A percentile compares a stretch with the other conserved stretches of the same genome.
phyloP scores from a whole-genome alignment of 2,888 invertebrate genomes.

The Torymus tubicola region DNA sequence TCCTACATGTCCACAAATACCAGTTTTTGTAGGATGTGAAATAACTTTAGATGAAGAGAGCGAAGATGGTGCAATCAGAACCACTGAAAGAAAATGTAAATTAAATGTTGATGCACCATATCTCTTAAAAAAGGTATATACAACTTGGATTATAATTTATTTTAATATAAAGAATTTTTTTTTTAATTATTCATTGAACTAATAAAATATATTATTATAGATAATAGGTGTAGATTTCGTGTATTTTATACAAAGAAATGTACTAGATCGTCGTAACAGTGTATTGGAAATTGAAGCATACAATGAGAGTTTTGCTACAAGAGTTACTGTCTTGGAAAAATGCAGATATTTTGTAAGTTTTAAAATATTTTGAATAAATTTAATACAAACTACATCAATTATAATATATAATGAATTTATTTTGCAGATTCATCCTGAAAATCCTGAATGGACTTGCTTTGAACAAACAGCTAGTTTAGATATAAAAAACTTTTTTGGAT shows the following conservation, averaged over 20 bases:
- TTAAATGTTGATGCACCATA: slow-evolving; percentile 96
- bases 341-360: slow-evolving; percentile 90
- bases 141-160: slow-evolving; percentile 19
- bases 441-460: slow-evolving; percentile 96
- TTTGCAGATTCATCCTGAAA: slow-evolving; percentile 92
- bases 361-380: neutral
- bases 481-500: slow-evolving; percentile 96
- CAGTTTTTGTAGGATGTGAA: slow-evolving; percentile 93
- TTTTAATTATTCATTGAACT: neutral
- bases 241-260: slow-evolving; percentile 93
- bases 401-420: too few species aligned
- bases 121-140: slow-evolving; percentile 89
- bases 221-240: slow-evolving; percentile 95
- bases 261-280: slow-evolving; percentile 86
- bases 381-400: too few species aligned
- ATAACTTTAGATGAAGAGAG: slow-evolving; percentile 87
- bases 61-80: slow-evolving; percentile 86
- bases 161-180: slow-evolving; percentile 15
- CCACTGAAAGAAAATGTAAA: slow-evolving; percentile 91
- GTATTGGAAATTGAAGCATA: slow-evolving; percentile 92
- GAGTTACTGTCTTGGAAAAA: slow-evolving; percentile 91
- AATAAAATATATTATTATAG: slow-evolving; percentile 74
- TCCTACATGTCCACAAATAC: slow-evolving; percentile 95
- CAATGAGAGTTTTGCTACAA: slow-evolving; percentile 92
- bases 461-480: slow-evolving; percentile 94